These are phyloP conservation scores for Spilosoma lubricipeda DNA, from an alignment of 2,888 invertebrate genomes.

Conservation along the genomic window DNA sequence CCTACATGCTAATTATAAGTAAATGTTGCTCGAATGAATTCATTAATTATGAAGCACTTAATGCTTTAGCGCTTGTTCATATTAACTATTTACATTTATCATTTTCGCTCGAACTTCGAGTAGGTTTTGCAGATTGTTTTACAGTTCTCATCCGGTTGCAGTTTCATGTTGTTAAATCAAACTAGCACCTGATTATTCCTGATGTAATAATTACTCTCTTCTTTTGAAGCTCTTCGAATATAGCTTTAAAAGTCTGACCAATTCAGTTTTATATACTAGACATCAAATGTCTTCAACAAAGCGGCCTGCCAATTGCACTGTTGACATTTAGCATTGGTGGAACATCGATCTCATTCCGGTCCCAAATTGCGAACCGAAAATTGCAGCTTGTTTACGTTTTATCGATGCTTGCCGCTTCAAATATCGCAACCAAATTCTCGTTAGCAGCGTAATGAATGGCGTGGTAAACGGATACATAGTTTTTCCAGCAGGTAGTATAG, in stretches of 20 bases:
- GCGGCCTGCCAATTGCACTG: conserved; percentile 50
- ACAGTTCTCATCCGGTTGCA: background rate
- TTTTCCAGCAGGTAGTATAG: conserved; percentile 44
- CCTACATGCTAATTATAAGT: conserved; percentile 41
- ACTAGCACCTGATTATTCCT: background rate
- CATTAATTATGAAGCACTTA: conserved; percentile 42
- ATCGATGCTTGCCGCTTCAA: conserved; percentile 52
- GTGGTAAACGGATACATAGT: conserved; percentile 57
- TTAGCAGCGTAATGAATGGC: conserved; percentile 64
- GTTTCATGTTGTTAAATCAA: background rate
- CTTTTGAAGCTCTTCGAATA: background rate
- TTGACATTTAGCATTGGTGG: conserved; percentile 48
- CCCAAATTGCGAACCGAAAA: conserved; percentile 61
- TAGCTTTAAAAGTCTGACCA: background rate
- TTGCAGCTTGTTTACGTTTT: conserved; percentile 57
- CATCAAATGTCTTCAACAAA: conserved; percentile 47
- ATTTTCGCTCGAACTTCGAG: conserved; percentile 26
- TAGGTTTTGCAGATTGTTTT: conserved; percentile 7
- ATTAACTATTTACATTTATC: conserved; percentile 44
- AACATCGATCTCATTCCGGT: conserved; percentile 42
- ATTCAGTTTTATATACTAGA: background rate
- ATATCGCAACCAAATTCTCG: conserved; percentile 50
- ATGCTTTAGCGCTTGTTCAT: conserved; percentile 35
- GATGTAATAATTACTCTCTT: background rate
- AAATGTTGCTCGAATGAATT: conserved; percentile 35